Conservation (phyloP, 2,888 invertebrate genomes). For the Seladonia tumulorum region DNA sequence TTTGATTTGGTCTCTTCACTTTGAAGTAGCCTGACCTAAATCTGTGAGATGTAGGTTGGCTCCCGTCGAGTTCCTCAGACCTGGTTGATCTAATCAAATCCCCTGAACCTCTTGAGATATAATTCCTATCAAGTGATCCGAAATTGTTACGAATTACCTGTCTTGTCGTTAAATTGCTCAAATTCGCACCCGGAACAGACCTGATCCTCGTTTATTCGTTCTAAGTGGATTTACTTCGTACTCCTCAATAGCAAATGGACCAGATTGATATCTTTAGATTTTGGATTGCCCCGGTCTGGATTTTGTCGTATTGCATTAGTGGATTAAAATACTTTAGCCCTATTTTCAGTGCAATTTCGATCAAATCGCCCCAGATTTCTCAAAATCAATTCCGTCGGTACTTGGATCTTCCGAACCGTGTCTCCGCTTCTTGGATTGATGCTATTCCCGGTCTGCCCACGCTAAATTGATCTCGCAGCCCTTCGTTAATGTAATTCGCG, state of each 20-base stretch:
- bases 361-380: neutral
- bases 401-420: neutral
- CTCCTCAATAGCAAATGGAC: neutral
- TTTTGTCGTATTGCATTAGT: neutral
- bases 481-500: neutral
- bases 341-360: neutral
- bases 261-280: neutral
- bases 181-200: neutral
- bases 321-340: neutral
- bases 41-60: neutral
- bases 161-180: neutral
- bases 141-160: neutral
- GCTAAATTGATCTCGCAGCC: neutral
- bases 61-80: neutral
- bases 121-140: neutral
- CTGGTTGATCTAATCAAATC: constrained; percentile 4
- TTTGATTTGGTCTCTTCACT: neutral
- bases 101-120: neutral
- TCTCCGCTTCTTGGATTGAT: neutral
- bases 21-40: neutral
- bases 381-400: neutral
- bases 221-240: neutral
- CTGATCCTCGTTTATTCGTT: neutral
- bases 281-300: neutral
- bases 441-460: constrained; percentile 3